phyloP scores from a whole-genome alignment of 2,797 vertebrate genomes.

The Catharus ustulatus region DNA sequence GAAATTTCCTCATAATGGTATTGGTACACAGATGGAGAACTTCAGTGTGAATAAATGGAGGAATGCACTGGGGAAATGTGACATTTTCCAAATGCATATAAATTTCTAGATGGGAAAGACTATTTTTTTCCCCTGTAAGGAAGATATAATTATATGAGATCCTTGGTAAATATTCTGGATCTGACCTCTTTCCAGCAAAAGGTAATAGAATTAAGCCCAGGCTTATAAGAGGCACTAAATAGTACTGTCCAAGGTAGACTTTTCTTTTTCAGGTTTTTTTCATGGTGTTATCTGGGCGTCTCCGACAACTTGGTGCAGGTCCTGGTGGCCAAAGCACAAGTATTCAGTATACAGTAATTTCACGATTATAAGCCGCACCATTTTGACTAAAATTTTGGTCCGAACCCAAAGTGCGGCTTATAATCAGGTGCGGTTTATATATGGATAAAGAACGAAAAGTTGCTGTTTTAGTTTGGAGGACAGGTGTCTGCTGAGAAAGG shows the following conservation, averaged over 20 bases:
- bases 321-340: not conserved
- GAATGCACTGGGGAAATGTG: not conserved
- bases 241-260: not conserved
- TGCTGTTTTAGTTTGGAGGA: no score
- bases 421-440: no score
- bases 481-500: no score
- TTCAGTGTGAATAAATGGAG: not conserved
- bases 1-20: not conserved
- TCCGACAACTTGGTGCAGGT: not conserved
- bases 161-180: not conserved
- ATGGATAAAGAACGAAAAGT: no score
- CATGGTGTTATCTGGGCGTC: not conserved
- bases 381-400: no score
- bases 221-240: not conserved
- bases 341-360: not conserved
- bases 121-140: fast-evolving
- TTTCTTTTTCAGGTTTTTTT: not conserved
- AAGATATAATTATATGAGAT: not conserved
- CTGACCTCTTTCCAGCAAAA: not conserved
- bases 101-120: not conserved
- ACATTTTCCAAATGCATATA: not conserved
- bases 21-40: not conserved
- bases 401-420: no score
- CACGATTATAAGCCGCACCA: no score
- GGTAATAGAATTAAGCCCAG: not conserved